Base-by-base conservation (phyloP, 1,140 invertebrate species). In the Drosophila watanabei region DNA sequence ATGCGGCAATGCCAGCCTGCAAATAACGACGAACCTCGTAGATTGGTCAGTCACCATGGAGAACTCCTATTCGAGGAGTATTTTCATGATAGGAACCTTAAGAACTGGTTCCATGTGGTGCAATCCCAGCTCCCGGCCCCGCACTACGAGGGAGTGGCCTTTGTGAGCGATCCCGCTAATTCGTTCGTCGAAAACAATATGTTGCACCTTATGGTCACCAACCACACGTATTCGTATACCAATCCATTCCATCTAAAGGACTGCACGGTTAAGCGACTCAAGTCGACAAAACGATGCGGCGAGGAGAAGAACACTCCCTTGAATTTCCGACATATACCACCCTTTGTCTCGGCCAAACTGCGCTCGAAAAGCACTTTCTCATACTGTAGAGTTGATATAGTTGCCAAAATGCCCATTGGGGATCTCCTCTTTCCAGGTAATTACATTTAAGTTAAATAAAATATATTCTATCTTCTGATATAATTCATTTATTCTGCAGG, bases 111-210 rank as follows among this genome's bases (percentile, higher is more conserved):
- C 18, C 45, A 46, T 46, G 45, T 46, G 45, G 45, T 46, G 2
- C 45, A 46, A 46, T 46, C 45, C 6, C 45, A 46, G 45, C 18
- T 46, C 2, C 18, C 5, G 45, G 18, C 4, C 6, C 45, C 45
- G 11, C 18, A 46, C 11, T 46, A 46, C 45, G 45, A 46, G 45
- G 45, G 45, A 46, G 45, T 46, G 45, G 45, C 18, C 11, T 46
- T 46, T 2, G 45, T 46, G 18, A 24, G 6, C 3, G 18, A 46
- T 10, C 11, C 3, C 18, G 45, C 45, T 18, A 46, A 46, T 11
- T 46, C 45, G 11, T 46, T 46, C 5, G 5, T 46, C 18, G 2
- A 24, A 13, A 13, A 46, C 18, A 13, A 46, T 13, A 14, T 13
- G 18, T 46, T 46, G 18, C 8, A 24, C 18, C 11, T 46, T 13